Evolutionary conservation across 2,888 invertebrate genomes (phyloP).

Genomic region (Rhamnusium bicolor): DNA sequence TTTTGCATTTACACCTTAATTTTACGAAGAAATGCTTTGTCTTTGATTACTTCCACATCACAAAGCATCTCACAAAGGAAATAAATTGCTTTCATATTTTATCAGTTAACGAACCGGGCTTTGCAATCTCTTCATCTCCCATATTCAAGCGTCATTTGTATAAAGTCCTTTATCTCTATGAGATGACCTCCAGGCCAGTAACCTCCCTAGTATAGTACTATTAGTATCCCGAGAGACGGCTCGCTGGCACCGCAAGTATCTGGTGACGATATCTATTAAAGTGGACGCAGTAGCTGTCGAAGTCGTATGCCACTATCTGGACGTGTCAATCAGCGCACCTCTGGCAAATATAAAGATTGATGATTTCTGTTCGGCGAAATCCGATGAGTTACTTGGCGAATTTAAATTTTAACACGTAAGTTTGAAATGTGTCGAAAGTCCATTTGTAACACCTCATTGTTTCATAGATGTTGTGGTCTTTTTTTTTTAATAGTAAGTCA

Average conservation of each 20-base stretch:
- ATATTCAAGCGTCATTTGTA: slow-evolving; percentile 38
- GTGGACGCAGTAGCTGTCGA: background rate
- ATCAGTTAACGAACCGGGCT: background rate
- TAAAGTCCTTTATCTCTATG: slow-evolving; percentile 13
- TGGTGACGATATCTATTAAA: background rate
- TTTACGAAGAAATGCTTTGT: background rate
- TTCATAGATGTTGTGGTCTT: too few relatives aligned
- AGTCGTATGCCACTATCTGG: background rate
- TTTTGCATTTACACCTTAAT: too few relatives aligned
- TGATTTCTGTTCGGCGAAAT: background rate
- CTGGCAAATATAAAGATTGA: background rate
- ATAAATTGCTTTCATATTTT: background rate
- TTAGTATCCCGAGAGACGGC: background rate
- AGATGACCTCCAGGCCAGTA: background rate
- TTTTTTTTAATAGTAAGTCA: too few relatives aligned
- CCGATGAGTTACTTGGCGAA: too few relatives aligned
- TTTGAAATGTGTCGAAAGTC: too few relatives aligned
- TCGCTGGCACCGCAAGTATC: background rate
- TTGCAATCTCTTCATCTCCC: slow-evolving; percentile 27
- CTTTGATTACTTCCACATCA: background rate
- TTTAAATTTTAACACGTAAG: too few relatives aligned
- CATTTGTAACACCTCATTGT: too few relatives aligned
- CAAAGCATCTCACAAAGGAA: background rate
- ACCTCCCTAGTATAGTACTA: background rate
- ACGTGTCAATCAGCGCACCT: background rate